These are phyloP conservation scores for Sebastes schlegelii DNA, from an alignment of 2,113 vertebrate genomes.

Conservation along the genomic window DNA sequence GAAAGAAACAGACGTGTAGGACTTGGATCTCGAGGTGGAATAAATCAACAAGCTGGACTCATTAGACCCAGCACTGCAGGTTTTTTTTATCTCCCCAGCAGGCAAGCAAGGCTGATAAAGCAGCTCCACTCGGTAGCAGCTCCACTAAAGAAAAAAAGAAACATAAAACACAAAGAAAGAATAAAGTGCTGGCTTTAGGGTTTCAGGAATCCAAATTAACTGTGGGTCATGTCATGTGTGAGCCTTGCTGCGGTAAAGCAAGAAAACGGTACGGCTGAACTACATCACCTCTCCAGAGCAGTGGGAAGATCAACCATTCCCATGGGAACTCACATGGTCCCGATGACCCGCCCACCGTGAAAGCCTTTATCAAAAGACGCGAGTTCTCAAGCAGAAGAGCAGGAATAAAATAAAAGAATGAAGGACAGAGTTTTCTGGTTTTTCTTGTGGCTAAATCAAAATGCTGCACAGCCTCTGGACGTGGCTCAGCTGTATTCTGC, in stretches of 20 bases:
- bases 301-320: conserved; percentile 66
- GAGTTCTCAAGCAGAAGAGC: conserved; percentile 45
- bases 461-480: conserved; percentile 34
- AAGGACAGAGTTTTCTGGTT: conserved; percentile 48
- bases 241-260: conserved; percentile 55
- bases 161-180: conserved; percentile 73
- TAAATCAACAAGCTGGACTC: conserved; percentile 77
- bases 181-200: conserved; percentile 61
- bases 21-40: conserved; percentile 60
- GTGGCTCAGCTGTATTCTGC: conserved; percentile 50
- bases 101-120: conserved; percentile 75
- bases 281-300: conserved; percentile 69
- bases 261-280: conserved; percentile 64
- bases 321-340: conserved; percentile 68
- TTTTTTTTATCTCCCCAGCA: conserved; percentile 75
- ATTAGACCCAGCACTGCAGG: conserved; percentile 60
- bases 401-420: conserved; percentile 48
- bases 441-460: conserved; percentile 43
- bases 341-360: conserved; percentile 47
- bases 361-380: conserved; percentile 35
- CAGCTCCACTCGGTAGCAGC: conserved; percentile 59
- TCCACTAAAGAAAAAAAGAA: conserved; percentile 59
- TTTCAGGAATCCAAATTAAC: conserved; percentile 78
- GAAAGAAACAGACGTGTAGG: conserved; percentile 46
- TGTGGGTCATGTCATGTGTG: conserved; percentile 74